phyloP scores from a whole-genome alignment of 1,140 invertebrate genomes.

The Pissodes strobi region DNA sequence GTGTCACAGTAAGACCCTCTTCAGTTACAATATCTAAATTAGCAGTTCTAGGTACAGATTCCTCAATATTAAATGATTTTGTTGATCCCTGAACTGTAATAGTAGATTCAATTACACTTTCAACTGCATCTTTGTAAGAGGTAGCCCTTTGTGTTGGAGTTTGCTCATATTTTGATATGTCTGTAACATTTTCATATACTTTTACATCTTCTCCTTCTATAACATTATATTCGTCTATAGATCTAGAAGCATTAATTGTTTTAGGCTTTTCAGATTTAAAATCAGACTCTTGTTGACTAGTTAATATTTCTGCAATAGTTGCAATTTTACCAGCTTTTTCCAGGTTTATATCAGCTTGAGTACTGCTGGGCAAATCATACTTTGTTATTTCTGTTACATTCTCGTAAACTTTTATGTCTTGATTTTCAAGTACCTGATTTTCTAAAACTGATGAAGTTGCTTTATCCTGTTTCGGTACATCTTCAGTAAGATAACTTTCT shows the following conservation, averaged over 20 bases:
- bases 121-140: conserved; percentile 34
- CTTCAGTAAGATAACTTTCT: conserved; percentile 10
- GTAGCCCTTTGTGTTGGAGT: conserved; percentile 29
- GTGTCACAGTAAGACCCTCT: conserved; percentile 57
- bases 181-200: conserved; percentile 24
- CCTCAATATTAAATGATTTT: conserved; percentile 41
- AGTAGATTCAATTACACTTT: conserved; percentile 58
- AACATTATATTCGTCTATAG: conserved; percentile 46
- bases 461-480: conserved; percentile 20
- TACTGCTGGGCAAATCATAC: background rate
- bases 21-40: conserved; percentile 56
- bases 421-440: conserved; percentile 38
- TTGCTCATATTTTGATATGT: conserved; percentile 37
- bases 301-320: conserved; percentile 28
- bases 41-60: conserved; percentile 51
- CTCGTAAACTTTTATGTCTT: conserved; percentile 41
- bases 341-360: conserved; percentile 31
- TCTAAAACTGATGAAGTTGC: conserved; percentile 45
- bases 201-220: conserved; percentile 43
- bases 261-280: conserved; percentile 23
- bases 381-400: background rate
- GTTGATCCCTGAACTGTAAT: conserved; percentile 55
- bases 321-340: conserved; percentile 37
- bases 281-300: conserved; percentile 22
- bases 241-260: conserved; percentile 26